Evolutionary conservation across 2,888 invertebrate genomes (phyloP).

Genomic region (Endomychus coccineus): DNA sequence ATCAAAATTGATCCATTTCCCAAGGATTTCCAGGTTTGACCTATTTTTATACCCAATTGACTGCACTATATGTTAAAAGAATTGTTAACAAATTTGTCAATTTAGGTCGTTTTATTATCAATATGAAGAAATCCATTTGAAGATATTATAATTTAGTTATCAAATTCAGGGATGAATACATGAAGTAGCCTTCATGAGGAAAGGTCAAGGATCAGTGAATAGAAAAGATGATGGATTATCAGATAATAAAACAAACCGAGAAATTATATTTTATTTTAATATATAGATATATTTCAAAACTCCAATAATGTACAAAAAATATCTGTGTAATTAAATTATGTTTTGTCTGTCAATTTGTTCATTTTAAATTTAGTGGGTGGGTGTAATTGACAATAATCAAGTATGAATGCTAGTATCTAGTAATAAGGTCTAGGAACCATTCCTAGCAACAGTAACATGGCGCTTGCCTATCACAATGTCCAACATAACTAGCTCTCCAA

Average conservation of each 20-base stretch:
- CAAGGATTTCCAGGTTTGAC: too few relatives aligned
- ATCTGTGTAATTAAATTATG: constrained; percentile 56
- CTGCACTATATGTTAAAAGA: too few relatives aligned
- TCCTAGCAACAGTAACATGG: constrained; percentile 47
- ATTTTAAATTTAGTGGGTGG: constrained; percentile 40
- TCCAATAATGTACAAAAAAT: constrained; percentile 68
- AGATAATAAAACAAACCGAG: constrained; percentile 24
- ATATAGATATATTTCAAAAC: constrained; percentile 61
- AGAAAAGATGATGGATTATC: too few relatives aligned
- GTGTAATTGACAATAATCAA: constrained; percentile 47
- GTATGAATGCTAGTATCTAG: constrained; percentile 42
- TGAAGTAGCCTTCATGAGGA: too few relatives aligned
- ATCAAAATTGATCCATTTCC: too few relatives aligned
- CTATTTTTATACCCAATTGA: too few relatives aligned
- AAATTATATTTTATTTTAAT: constrained; percentile 41
- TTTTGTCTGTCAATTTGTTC: constrained; percentile 54
- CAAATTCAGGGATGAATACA: too few relatives aligned
- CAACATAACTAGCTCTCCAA: constrained; percentile 45
- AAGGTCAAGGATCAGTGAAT: too few relatives aligned
- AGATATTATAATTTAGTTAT: too few relatives aligned
- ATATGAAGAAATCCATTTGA: too few relatives aligned
- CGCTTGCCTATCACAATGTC: constrained; percentile 47
- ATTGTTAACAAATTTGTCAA: too few relatives aligned
- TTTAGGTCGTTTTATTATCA: too few relatives aligned
- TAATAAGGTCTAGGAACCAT: constrained; percentile 39